These are phyloP conservation scores for Lysiphlebus fabarum DNA, from an alignment of 1,140 invertebrate genomes.

Conservation along the genomic window DNA sequence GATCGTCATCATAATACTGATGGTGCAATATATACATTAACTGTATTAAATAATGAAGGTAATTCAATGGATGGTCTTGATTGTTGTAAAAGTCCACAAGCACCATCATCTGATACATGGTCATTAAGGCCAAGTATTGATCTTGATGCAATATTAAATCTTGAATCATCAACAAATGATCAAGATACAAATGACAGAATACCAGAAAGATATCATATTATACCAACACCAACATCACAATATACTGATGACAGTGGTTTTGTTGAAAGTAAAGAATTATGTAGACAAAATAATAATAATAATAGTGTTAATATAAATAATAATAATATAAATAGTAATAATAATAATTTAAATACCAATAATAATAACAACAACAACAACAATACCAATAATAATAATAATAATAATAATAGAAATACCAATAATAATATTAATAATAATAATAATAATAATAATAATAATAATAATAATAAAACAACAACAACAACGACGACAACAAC, in stretches of 20 bases:
- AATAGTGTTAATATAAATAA: no score
- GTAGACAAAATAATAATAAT: conserved; percentile 28
- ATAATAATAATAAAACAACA: no score
- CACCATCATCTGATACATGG: conserved; percentile 45
- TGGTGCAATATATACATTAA: conserved; percentile 59
- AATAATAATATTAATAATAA: no score
- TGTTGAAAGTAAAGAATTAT: conserved; percentile 64
- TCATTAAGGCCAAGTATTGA: conserved; percentile 47
- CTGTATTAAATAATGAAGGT: conserved; percentile 56
- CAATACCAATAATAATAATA: no score
- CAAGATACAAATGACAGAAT: conserved; percentile 38
- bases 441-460: no score
- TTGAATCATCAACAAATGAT: conserved; percentile 44
- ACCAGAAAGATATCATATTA: conserved; percentile 44
- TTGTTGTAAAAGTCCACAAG: conserved; percentile 49
- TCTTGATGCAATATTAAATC: conserved; percentile 53
- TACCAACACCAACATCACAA: conserved; percentile 39
- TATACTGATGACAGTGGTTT: conserved; percentile 71
- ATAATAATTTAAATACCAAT: no score
- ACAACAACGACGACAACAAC: conserved; percentile 58
- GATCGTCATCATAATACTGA: conserved; percentile 57
- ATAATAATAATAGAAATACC: conserved; percentile 59
- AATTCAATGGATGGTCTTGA: conserved; percentile 58
- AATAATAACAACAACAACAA: no score
- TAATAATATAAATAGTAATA: no score